Percentiles rank a stretch among this genome's conserved stretches.
Conservation (phyloP, 2,888 invertebrate genomes). For the Dorcus parallelipipedus region DNA sequence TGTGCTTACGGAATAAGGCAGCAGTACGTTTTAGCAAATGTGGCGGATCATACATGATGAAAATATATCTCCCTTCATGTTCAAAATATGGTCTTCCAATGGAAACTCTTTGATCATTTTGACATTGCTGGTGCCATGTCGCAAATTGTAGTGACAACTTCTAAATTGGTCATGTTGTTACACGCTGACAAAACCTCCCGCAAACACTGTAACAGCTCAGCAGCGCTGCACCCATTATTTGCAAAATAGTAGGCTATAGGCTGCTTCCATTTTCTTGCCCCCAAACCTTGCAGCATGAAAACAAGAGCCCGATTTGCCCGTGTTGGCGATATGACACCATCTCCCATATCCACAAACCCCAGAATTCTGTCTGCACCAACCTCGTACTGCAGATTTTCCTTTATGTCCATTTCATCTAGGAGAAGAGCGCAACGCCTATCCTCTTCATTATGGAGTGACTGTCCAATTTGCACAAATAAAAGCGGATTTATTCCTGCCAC, state of each 20-base stretch:
- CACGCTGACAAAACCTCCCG: neutral
- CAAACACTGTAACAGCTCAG: neutral
- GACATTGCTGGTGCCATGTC: slow-evolving; percentile 6
- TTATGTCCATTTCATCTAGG: slow-evolving; percentile 16
- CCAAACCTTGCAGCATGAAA: slow-evolving; percentile 5
- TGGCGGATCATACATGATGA: slow-evolving; percentile 17
- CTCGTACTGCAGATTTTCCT: slow-evolving; percentile 3
- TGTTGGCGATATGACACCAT: neutral
- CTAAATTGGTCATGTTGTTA: neutral
- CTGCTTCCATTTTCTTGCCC: slow-evolving; percentile 3
- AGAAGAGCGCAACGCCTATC: slow-evolving; percentile 10
- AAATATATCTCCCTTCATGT: slow-evolving; percentile 3
- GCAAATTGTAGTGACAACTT: slow-evolving; percentile 5
- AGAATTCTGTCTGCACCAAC: neutral
- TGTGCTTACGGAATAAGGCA: slow-evolving; percentile 19
- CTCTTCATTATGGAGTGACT: neutral
- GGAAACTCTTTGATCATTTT: neutral
- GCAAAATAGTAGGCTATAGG: slow-evolving; percentile 5
- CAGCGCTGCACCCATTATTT: neutral
- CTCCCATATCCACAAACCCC: slow-evolving; percentile 2
- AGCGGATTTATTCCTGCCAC: slow-evolving; percentile 16
- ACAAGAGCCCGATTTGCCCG: slow-evolving; percentile 3
- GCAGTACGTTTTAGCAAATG: slow-evolving; percentile 19
- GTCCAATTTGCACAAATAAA: slow-evolving; percentile 16
- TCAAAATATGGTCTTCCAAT: slow-evolving; percentile 1